phyloP scores from a whole-genome alignment of 2,113 vertebrate species.

The Cynoglossus semilaevis region DNA sequence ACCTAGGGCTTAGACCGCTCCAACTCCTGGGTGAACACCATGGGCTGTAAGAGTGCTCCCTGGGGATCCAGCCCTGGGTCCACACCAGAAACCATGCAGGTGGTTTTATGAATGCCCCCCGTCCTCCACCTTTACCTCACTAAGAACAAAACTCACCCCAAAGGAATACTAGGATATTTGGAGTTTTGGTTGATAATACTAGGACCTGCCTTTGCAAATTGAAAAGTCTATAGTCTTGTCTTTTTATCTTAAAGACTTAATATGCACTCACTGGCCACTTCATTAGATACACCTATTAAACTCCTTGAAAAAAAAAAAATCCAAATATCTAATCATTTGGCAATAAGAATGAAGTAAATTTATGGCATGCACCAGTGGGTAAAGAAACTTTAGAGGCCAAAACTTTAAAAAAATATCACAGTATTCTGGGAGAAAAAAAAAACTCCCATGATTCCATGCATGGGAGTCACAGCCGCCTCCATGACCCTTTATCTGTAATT shows the following conservation, averaged over 20 bases:
- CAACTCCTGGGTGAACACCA: constrained; percentile 99
- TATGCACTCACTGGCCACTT: too few species aligned
- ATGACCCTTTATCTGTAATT: constrained; percentile 41
- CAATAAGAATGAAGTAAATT: not conserved
- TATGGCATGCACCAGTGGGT: not conserved
- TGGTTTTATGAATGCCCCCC: constrained; percentile 82
- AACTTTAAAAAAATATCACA: constrained; percentile 54
- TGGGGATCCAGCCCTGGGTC: constrained; percentile 98
- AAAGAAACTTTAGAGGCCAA: constrained; percentile 49
- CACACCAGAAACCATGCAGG: constrained; percentile 96
- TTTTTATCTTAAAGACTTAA: too few species aligned
- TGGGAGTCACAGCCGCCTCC: constrained; percentile 59
- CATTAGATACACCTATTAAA: too few species aligned
- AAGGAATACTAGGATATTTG: constrained; percentile 59
- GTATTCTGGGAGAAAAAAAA: constrained; percentile 54
- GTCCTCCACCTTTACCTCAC: constrained; percentile 54
- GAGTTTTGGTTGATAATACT: constrained; percentile 58
- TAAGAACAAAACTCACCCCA: constrained; percentile 39
- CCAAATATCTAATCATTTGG: too few species aligned
- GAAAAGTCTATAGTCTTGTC: too few species aligned
- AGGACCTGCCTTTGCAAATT: not conserved
- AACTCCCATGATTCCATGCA: constrained; percentile 44
- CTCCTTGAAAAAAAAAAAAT: too few species aligned
- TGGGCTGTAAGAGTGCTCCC: constrained; percentile 96
- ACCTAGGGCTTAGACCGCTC: constrained; percentile 99